Conservation (phyloP, 23 tunicate genomes). For the Oikopleura dioica region DNA sequence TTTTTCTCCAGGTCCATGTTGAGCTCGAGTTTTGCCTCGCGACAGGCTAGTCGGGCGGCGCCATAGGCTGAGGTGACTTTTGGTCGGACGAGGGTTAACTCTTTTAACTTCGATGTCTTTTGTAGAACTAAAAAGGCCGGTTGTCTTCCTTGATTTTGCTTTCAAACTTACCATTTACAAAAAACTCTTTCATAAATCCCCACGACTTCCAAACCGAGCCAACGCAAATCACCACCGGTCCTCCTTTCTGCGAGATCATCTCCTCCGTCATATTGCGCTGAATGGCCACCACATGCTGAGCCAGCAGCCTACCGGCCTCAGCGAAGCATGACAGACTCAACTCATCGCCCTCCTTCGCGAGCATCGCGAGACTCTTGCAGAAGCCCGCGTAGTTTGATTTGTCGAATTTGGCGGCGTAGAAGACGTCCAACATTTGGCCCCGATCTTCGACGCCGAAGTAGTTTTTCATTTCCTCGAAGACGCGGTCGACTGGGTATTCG, state of each 20-base stretch:
- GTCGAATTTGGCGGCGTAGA: slow-evolving; percentile 37
- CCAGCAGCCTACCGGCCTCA: slow-evolving; percentile 40
- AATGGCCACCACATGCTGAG: slow-evolving; percentile 42
- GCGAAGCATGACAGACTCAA: slow-evolving; percentile 18
- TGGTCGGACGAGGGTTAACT: slow-evolving; percentile 23
- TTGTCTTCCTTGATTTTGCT: background rate
- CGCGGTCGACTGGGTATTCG: slow-evolving; percentile 20
- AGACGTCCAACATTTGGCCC: slow-evolving; percentile 24
- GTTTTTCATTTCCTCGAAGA: slow-evolving; percentile 27
- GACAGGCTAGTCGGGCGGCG: slow-evolving; percentile 20
- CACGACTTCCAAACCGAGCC: slow-evolving; percentile 89
- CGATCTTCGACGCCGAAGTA: slow-evolving; percentile 42
- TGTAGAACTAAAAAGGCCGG: too few relatives aligned
- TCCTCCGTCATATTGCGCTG: slow-evolving; percentile 20
- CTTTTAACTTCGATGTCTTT: slow-evolving; percentile 4
- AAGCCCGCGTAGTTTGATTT: slow-evolving; percentile 53
- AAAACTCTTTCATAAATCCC: slow-evolving; percentile 24
- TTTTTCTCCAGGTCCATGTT: slow-evolving; percentile 22
- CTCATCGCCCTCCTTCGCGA: too few relatives aligned
- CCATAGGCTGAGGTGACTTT: slow-evolving; percentile 27
- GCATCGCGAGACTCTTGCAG: slow-evolving; percentile 41
- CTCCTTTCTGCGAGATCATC: slow-evolving; percentile 8
- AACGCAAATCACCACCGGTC: slow-evolving; percentile 35
- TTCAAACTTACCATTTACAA: slow-evolving; percentile 17
- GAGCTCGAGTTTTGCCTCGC: background rate